These are phyloP conservation scores for Busseola fusca DNA, from an alignment of 2,888 invertebrate species.

Conservation along the genomic window DNA sequence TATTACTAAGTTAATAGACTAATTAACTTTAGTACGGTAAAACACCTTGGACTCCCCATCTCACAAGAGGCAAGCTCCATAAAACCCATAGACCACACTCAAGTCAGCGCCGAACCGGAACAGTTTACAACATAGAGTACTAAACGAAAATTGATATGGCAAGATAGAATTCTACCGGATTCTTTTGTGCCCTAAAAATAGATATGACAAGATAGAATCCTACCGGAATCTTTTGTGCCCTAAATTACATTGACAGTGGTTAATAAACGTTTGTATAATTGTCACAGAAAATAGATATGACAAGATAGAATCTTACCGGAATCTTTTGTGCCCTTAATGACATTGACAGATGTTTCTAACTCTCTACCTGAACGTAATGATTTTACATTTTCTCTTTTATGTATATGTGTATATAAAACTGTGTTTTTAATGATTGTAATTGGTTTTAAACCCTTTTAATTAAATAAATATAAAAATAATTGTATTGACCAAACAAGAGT, in stretches of 20 bases:
- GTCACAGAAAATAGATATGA: too few relatives aligned
- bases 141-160: conserved; percentile 7
- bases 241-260: not conserved
- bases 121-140: conserved; percentile 12
- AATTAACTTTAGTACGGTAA: conserved; percentile 26
- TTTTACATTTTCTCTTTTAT: too few relatives aligned
- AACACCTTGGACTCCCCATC: conserved; percentile 10
- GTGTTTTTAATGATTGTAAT: too few relatives aligned
- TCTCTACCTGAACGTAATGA: too few relatives aligned
- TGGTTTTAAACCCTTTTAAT: too few relatives aligned
- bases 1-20: not conserved
- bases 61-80: conserved; percentile 15
- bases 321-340: not conserved
- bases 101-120: conserved; percentile 41
- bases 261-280: too few relatives aligned
- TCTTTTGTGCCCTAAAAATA: too few relatives aligned
- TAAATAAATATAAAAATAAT: too few relatives aligned
- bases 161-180: not conserved
- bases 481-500: too few relatives aligned
- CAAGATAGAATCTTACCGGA: too few relatives aligned
- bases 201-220: too few relatives aligned
- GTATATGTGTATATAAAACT: too few relatives aligned
- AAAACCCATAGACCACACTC: conserved; percentile 29
- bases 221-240: not conserved
- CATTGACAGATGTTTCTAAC: not conserved